These are phyloP conservation scores for Marisa cornuarietis DNA, from an alignment of 1,140 invertebrate species.

Conservation along the genomic window DNA sequence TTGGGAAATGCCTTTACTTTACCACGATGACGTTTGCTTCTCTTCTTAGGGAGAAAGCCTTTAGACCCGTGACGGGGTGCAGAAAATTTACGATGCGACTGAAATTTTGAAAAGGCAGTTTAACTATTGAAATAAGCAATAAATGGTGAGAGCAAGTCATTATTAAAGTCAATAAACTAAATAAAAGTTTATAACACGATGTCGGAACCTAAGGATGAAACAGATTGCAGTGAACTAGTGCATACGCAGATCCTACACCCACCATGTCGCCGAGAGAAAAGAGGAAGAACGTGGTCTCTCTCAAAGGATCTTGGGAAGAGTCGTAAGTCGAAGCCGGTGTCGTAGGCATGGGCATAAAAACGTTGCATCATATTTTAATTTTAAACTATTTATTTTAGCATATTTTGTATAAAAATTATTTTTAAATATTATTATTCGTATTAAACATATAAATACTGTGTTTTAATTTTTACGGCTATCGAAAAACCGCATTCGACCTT, in stretches of 20 bases:
- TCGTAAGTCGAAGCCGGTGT: too few relatives aligned
- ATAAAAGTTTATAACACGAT: not conserved
- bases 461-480: too few relatives aligned
- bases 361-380: not conserved
- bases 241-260: not conserved
- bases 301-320: not conserved
- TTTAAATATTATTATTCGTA: not conserved
- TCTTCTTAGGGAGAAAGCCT: constrained; percentile 99
- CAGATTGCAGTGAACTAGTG: not conserved
- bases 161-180: not conserved
- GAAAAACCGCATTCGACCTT: constrained; percentile 3
- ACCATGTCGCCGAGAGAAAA: constrained; percentile 12
- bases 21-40: constrained; percentile 93
- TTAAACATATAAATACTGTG: not conserved
- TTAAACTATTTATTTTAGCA: not conserved
- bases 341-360: not conserved
- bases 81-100: constrained; percentile 99
- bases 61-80: constrained; percentile 99
- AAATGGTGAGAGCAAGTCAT: not conserved
- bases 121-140: not conserved
- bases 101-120: constrained; percentile 63
- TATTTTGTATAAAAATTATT: not conserved
- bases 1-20: constrained; percentile 99
- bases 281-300: constrained; percentile 1
- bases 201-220: not conserved